These are phyloP conservation scores for Aphis gossypii DNA, from an alignment of 1,140 invertebrate species.

Conservation along the genomic window DNA sequence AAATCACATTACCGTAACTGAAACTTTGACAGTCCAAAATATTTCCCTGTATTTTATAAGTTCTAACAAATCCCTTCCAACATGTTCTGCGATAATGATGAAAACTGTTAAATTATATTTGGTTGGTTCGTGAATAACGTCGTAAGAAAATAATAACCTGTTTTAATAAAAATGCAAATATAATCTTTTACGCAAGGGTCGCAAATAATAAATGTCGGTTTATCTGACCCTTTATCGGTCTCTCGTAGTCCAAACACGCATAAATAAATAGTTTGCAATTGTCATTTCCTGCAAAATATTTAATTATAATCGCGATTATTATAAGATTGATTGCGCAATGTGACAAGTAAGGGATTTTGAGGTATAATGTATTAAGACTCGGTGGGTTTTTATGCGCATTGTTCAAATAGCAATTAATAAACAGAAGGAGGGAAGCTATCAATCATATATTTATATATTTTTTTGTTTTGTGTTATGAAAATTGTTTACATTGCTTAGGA, in stretches of 20 bases:
- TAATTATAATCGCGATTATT: conserved; percentile 44
- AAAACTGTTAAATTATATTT: conserved; percentile 2
- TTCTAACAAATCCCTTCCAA: not conserved
- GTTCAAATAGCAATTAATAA: conserved; percentile 40
- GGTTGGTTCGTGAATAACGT: not conserved
- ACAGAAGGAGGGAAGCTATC: not conserved
- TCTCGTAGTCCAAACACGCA: not conserved
- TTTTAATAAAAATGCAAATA: conserved; percentile 51
- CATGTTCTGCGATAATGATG: not conserved
- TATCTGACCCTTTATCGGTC: conserved; percentile 17
- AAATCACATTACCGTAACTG: conserved; percentile 2
- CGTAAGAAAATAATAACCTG: not conserved
- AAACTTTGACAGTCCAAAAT: conserved; percentile 4
- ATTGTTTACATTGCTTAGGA: not conserved
- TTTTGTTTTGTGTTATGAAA: not conserved
- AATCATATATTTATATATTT: conserved; percentile 15
- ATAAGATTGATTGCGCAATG: conserved; percentile 25
- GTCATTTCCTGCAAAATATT: conserved; percentile 45
- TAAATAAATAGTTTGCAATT: conserved; percentile 35
- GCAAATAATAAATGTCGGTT: conserved; percentile 39
- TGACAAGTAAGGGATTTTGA: conserved; percentile 37
- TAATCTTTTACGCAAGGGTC: not conserved
- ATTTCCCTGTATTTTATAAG: not conserved
- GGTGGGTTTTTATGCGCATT: not conserved
- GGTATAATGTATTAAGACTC: not conserved